A percentile compares a stretch with the other conserved stretches of the same genome.
Evolutionary conservation across 2,888 invertebrate species (phyloP).

Genomic region (Hyalella azteca): DNA sequence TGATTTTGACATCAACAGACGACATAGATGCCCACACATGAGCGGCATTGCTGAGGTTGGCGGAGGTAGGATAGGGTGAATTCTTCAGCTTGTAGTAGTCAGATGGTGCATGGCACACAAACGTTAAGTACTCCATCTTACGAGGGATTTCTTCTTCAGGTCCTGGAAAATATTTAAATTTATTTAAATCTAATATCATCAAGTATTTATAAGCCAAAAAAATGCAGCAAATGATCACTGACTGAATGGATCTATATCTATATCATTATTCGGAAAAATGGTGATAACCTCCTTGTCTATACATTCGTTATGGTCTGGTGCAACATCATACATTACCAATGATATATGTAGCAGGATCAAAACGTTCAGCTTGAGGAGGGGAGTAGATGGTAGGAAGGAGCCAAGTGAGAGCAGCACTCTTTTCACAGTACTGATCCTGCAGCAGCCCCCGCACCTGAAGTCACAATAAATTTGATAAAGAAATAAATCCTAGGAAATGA

Average conservation of each 20-base stretch:
- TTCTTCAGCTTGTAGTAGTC: conserved; percentile 82
- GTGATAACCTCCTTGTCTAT: too few species aligned
- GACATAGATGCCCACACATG: conserved; percentile 17
- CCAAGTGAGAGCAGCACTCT: conserved; percentile 92
- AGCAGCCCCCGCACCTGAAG: conserved; percentile 85
- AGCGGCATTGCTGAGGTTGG: conserved; percentile 7
- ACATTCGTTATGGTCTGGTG: too few species aligned
- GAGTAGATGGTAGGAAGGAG: conserved; percentile 82
- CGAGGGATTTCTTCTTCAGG: conserved; percentile 90
- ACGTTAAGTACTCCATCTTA: conserved; percentile 84
- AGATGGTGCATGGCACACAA: conserved; percentile 91
- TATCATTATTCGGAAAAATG: too few species aligned
- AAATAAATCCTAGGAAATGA: too few species aligned
- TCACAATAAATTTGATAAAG: too few species aligned
- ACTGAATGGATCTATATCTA: too few species aligned
- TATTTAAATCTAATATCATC: too few species aligned
- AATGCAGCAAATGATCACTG: too few species aligned
- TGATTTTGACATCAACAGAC: not conserved
- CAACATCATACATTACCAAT: too few species aligned
- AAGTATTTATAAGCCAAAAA: too few species aligned
- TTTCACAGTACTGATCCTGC: conserved; percentile 90
- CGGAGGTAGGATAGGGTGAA: conserved; percentile 73
- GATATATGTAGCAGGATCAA: conserved; percentile 87
- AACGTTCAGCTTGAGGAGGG: conserved; percentile 77
- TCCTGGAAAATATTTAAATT: conserved; percentile 66